Conservation (phyloP, 2,113 vertebrate genomes). For the Craseonycteris thonglongyai region DNA sequence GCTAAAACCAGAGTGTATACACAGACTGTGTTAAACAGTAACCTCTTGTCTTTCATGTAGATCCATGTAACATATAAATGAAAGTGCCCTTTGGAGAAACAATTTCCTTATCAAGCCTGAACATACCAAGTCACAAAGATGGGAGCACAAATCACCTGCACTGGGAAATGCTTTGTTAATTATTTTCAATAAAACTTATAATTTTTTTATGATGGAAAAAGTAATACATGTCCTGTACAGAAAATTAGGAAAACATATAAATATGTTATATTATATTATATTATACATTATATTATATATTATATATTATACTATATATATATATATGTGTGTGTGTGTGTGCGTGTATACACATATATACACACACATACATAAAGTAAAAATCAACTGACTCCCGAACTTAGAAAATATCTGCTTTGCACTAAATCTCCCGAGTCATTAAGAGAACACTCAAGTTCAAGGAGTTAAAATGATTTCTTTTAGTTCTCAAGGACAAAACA, state of each 20-base stretch:
- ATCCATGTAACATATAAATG: not conserved
- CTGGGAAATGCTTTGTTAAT: not conserved
- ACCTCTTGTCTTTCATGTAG: constrained; percentile 16
- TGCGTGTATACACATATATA: not conserved
- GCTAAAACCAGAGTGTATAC: not conserved
- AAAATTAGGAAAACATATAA: not conserved
- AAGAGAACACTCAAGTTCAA: not conserved
- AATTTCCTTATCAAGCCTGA: constrained; percentile 52
- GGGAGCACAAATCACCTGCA: not conserved
- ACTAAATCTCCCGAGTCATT: not conserved
- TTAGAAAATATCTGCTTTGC: not conserved
- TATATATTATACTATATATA: too few species aligned
- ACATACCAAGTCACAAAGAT: not conserved
- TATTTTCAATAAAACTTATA: not conserved
- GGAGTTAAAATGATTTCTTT: not conserved
- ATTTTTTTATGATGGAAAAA: constrained; percentile 25
- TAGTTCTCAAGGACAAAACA: not conserved
- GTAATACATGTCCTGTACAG: not conserved
- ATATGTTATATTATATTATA: too few species aligned
- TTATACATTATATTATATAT: too few species aligned
- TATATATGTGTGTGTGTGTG: too few species aligned
- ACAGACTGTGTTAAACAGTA: constrained; percentile 13
- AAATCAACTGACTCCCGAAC: not conserved
- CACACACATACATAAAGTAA: too few species aligned
- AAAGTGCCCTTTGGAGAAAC: constrained; percentile 36